phyloP scores from a whole-genome alignment of 2,797 vertebrate genomes.

The Sebastes paucispinis region DNA sequence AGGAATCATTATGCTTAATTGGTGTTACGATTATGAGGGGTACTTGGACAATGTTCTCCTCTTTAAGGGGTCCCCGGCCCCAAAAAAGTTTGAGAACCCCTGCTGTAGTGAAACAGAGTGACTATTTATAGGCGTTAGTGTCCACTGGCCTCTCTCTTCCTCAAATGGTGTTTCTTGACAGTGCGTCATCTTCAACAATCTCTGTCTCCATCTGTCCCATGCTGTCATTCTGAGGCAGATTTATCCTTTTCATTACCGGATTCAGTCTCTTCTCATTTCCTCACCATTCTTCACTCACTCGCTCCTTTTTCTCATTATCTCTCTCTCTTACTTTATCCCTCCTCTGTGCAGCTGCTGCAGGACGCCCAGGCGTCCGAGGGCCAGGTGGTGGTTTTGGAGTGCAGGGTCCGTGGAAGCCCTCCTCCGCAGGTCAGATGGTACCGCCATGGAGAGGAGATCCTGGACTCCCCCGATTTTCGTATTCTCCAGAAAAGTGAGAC shows the following conservation, averaged over 20 bases:
- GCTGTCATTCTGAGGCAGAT: neutral
- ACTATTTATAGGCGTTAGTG: neutral
- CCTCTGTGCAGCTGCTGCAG: constrained; percentile 86
- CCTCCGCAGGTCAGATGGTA: constrained; percentile 91
- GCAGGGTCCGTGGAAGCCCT: constrained; percentile 88
- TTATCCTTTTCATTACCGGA: constrained; percentile 5
- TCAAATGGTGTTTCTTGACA: neutral
- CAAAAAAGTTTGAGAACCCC: too few species aligned
- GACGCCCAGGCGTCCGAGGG: constrained; percentile 89
- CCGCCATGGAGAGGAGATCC: constrained; percentile 91
- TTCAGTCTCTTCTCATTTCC: constrained; percentile 15
- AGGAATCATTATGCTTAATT: too few species aligned
- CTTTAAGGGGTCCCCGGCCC: too few species aligned
- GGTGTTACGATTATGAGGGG: too few species aligned
- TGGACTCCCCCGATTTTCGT: constrained; percentile 96
- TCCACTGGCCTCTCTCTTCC: neutral
- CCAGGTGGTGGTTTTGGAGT: constrained; percentile 95
- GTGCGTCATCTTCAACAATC: neutral
- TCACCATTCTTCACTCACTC: constrained; percentile 6
- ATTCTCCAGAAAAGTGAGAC: constrained; percentile 97
- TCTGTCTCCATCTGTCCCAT: neutral
- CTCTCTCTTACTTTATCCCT: neutral
- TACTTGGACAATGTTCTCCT: too few species aligned
- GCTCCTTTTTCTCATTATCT: neutral
- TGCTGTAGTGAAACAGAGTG: neutral